Evolutionary conservation across 1,140 invertebrate species (phyloP), one percentile per base, ranked within the genome.

Genomic region (Drosophila asahinai): DNA sequence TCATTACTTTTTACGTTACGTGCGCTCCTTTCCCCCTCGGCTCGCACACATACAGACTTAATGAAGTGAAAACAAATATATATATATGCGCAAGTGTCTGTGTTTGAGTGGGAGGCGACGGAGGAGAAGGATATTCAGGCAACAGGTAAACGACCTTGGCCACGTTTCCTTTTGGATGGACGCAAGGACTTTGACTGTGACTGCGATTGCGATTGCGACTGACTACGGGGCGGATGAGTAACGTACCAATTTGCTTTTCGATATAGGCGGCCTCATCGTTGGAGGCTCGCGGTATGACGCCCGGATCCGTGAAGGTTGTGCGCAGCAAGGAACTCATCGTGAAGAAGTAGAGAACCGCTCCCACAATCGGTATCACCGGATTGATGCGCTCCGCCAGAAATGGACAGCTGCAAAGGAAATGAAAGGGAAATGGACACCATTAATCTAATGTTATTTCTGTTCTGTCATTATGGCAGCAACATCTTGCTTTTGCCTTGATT

Each of bases 271-370:
- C 97, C 95, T 99, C 98, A 92, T 98, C 97, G 49, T 95, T 94
- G 38, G 97, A 97, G 45, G 98, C 98, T 83, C 96, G 93, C 67
- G 98, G 98, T 86, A 99, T 97, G 74, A 99, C 97, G 68, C 98
- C 98, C 48, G 98, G 98, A 94, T 99, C 98, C 87, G 96, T 97
- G 93, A 99, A 98, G 93, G 97, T 97, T 64, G 98, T 99, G 89
- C 97, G 95, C 76, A 99, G 95, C 70, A 99, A 95, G 77, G 97
- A 96, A 78, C 96, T 96, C 95, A 99, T 96, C 66, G 98, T 98
- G 94, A 98, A 98, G 76, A 98, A 94, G 94, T 98, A 98, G 60
- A 99, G 94, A 61, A 98, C 93, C 49, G 94, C 97, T 77, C 97
- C 97, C 82, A 98, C 95, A 63, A 97, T 96, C 80, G 98, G 98